Base-by-base conservation (phyloP, 2,797 vertebrate genomes). In the Fratercula arctica region DNA sequence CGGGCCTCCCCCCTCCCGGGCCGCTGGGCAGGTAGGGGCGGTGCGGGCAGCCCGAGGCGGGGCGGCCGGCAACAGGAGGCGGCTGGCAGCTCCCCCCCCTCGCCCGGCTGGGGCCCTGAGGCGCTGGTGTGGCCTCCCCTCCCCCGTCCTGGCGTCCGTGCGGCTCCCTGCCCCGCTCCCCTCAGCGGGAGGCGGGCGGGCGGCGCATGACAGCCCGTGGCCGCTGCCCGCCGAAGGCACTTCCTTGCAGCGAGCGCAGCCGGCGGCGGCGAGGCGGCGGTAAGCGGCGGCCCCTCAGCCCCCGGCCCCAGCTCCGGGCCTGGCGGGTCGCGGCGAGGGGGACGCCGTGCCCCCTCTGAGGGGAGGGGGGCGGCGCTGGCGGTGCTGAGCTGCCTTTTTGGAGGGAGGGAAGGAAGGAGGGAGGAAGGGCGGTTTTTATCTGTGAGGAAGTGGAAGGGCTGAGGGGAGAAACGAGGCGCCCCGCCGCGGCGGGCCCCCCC, bases 361-460 rank as follows among this genome's bases (percentile, higher is more conserved):
- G 59, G 50, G 50, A 11, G 13, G 33, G 24, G 7, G 63, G 20
- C 64, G 31, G 54, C 31, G 63, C 64, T 61, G 53, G 45, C 4
- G 16, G 61, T 10, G 39, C 33, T 7, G 29, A 54, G 29, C 53
- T 10, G 53, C 20, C 10, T 31, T 45, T 51, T 10, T 10, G 64
- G 41, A 29, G 64, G 21, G 43, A 8, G 29, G 21, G 10, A 13
- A 13, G n/a, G 64, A 50, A 37, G 63, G 63, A 89, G 82, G 69
- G 87, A 77, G 86, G 78, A 89, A 77, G 83, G 50, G 69, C 60
- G 18, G 86, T 4, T 50, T 18, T 31, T n/a, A 6, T 60, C 17
- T 41, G 31, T 37, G 92, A 94, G 94, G 92, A 95, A 95, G 89
- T 89, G 74, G 20, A 81, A 24, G 70, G 56, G 67, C 39, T 67